These are phyloP conservation scores for Psilanteris sp. DNA, from an alignment of 1,140 invertebrate species.

Conservation along the genomic window DNA sequence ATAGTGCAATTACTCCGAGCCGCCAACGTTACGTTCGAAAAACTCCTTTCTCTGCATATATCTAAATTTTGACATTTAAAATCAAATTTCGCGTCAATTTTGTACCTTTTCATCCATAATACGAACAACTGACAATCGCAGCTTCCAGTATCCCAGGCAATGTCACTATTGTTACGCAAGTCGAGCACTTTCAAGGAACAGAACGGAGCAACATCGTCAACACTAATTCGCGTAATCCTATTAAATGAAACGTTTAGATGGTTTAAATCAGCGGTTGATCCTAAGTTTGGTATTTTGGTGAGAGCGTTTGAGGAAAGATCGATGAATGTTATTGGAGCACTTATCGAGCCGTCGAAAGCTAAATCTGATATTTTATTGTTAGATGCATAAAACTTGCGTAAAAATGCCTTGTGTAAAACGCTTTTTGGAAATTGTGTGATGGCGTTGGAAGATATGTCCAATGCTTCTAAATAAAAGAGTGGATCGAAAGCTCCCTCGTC, in stretches of 20 bases:
- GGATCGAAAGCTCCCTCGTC: slow-evolving; percentile 70
- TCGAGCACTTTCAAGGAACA: slow-evolving; percentile 70
- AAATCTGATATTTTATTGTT: slow-evolving; percentile 67
- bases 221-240: slow-evolving; percentile 65
- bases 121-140: slow-evolving; percentile 71
- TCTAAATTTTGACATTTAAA: slow-evolving; percentile 38
- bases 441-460: slow-evolving; percentile 70
- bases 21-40: slow-evolving; percentile 67
- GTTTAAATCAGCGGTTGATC: slow-evolving; percentile 53
- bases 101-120: slow-evolving; percentile 61
- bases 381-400: slow-evolving; percentile 67
- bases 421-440: slow-evolving; percentile 64
- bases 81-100: slow-evolving; percentile 57
- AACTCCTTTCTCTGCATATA: slow-evolving; percentile 21
- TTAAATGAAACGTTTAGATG: slow-evolving; percentile 75
- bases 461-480: slow-evolving; percentile 70
- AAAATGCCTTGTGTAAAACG: slow-evolving; percentile 65
- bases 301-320: slow-evolving; percentile 67
- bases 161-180: slow-evolving; percentile 61
- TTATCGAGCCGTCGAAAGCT: slow-evolving; percentile 50
- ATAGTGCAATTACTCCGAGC: slow-evolving; percentile 62
- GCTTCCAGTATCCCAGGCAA: slow-evolving; percentile 52
- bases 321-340: slow-evolving; percentile 64
- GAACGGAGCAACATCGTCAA: slow-evolving; percentile 71
- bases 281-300: slow-evolving; percentile 63